Evolutionary conservation across 2,113 vertebrate genomes (phyloP).

Genomic region (Gambusia affinis): DNA sequence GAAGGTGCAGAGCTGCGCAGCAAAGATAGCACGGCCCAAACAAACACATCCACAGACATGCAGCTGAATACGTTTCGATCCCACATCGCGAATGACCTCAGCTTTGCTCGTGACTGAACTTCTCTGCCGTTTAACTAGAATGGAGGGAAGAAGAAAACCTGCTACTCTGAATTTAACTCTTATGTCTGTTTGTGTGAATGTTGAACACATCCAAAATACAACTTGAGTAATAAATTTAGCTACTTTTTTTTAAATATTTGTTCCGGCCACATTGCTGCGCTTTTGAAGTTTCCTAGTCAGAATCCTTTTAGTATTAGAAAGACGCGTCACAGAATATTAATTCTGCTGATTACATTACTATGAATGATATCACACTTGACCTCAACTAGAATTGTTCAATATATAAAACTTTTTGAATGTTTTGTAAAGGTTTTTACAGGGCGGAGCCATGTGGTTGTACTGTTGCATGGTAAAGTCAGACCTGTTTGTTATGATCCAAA

Average conservation of each 20-base stretch:
- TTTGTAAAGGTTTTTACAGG: no score
- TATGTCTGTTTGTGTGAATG: background rate
- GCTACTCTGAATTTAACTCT: background rate
- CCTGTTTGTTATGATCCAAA: background rate
- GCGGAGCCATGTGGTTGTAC: background rate
- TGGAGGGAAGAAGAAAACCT: background rate
- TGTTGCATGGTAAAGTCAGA: background rate
- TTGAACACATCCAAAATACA: background rate
- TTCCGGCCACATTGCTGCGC: no score
- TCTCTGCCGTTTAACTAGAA: slow-evolving; percentile 7
- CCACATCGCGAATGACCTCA: slow-evolving; percentile 20
- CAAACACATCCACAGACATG: slow-evolving; percentile 2
- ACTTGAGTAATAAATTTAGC: background rate
- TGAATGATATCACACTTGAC: background rate
- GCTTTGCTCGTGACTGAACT: slow-evolving; percentile 21
- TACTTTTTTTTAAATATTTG: no score
- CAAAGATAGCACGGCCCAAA: slow-evolving; percentile 49
- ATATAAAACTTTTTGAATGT: no score
- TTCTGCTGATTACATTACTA: background rate
- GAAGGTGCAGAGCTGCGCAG: slow-evolving; percentile 57
- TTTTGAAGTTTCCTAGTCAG: no score
- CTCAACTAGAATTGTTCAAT: background rate
- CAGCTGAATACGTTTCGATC: slow-evolving; percentile 1
- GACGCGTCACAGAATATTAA: background rate
- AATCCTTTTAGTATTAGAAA: no score